phyloP scores from a whole-genome alignment of 2,888 invertebrate genomes.

The Clepsis dumicolana region DNA sequence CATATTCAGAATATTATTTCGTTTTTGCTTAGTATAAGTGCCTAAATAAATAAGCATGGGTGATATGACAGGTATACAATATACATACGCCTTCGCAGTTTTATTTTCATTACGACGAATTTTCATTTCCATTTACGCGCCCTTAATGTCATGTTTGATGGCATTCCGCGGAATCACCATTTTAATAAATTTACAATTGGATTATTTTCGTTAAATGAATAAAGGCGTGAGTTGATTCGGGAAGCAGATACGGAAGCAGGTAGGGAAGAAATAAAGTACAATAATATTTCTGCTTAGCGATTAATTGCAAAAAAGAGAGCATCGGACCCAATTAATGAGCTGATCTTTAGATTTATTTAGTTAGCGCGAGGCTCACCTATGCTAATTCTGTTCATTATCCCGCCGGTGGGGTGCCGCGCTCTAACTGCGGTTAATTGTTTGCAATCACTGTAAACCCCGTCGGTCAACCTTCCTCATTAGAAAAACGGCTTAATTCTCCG shows the following conservation, averaged over 20 bases:
- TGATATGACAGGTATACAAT: no score
- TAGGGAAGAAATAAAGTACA: neutral
- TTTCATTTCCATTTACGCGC: no score
- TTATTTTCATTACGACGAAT: neutral
- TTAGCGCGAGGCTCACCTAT: constrained; percentile 28
- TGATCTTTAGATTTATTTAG: constrained; percentile 41
- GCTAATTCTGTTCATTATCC: constrained; percentile 42
- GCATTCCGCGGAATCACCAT: no score
- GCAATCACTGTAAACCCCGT: constrained; percentile 38
- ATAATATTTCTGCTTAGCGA: no score
- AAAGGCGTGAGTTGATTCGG: no score
- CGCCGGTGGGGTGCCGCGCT: constrained; percentile 30
- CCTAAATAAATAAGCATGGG: neutral
- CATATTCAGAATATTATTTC: no score
- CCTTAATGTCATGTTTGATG: no score
- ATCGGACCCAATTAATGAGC: constrained; percentile 24
- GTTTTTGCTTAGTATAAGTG: no score
- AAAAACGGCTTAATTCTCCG: constrained; percentile 35
- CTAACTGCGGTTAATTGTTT: constrained; percentile 42
- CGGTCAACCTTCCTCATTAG: constrained; percentile 38
- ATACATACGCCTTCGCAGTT: neutral
- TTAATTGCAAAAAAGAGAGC: neutral
- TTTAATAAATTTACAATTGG: no score
- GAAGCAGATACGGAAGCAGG: no score
- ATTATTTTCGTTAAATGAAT: no score